phyloP scores from a whole-genome alignment of 2,113 vertebrate genomes.

The Strix aluco region DNA sequence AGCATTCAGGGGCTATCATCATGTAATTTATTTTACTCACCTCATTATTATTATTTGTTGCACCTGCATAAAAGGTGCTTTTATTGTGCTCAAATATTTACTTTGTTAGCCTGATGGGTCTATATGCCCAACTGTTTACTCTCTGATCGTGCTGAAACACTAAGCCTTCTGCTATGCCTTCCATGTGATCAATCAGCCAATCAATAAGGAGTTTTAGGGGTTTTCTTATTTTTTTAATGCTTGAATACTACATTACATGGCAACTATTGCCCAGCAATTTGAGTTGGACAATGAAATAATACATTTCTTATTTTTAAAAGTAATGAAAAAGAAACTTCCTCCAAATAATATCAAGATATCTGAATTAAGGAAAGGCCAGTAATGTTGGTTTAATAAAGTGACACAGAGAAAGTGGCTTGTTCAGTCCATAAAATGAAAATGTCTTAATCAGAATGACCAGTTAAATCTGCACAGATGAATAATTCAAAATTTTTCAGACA shows the following conservation, averaged over 20 bases:
- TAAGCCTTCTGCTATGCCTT: background rate
- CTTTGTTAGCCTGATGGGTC: background rate
- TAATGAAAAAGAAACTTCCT: background rate
- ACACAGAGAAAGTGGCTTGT: rapidly evolving
- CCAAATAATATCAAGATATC: background rate
- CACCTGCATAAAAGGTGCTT: background rate
- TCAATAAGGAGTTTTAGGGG: background rate
- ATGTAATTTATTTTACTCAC: conserved; percentile 8
- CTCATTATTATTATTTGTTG: conserved; percentile 24
- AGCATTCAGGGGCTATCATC: background rate
- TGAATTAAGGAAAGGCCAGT: background rate
- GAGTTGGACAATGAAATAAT: background rate
- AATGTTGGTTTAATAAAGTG: background rate
- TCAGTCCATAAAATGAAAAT: background rate
- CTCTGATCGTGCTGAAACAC: conserved; percentile 6
- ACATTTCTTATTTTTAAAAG: background rate
- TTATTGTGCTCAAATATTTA: conserved; percentile 41
- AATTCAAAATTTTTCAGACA: background rate
- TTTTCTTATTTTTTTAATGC: background rate
- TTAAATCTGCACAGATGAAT: background rate
- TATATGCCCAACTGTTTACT: background rate
- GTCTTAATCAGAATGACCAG: background rate
- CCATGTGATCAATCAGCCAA: background rate
- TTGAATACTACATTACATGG: background rate
- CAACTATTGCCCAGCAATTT: background rate